Base-by-base conservation (phyloP, 2,797 vertebrate species). In the Xenops minutus region DNA sequence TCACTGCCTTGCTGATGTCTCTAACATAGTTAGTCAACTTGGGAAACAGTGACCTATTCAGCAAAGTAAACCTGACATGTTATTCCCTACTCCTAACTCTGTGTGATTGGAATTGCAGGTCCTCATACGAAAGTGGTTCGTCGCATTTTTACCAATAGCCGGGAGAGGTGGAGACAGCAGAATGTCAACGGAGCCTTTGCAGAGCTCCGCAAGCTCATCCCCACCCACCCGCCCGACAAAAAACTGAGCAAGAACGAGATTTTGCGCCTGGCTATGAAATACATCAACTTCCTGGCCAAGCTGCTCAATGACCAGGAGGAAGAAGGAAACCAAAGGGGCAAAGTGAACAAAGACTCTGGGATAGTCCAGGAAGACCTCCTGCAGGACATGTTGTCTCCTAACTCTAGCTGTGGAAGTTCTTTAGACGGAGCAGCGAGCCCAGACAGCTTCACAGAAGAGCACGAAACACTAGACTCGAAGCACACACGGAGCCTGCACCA, bases 171-270 rank as follows among this genome's bases (percentile, higher is more conserved):
- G 98, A 98, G 99, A 4, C 99, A 99, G 97, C 99, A 99, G 98
- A 99, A 99, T 1, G 99, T 99, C 26, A 99, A 99, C 0, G 99
- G 99, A 17, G 99, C 99, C 4, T 99, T 99, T 6, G 96, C 98
- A 0, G 99, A 99, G 94, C 99, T 99, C 73, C 98, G 99, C 56
- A 98, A 98, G 74, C 98, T 99, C 92, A 98, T 99, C 73, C 99
- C 99, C 58, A 99, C 99, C 0, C 99, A 99, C 85, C 99, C 99
- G 0, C 99, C 99, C 0, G 99, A 99, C 97, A 98, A 98, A 97
- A 99, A 99, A 95, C 99, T 99, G 54, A 99, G 99, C 98, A 99
- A 99, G 97, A 99, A 99, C 1, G 98, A 99, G 97, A 99, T 99
- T 92, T 97, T 99, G 55, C 98, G 99, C 44, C 98, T 98, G 66